Conservation (phyloP, 2,888 invertebrate species). For the Nectonema munidae region DNA sequence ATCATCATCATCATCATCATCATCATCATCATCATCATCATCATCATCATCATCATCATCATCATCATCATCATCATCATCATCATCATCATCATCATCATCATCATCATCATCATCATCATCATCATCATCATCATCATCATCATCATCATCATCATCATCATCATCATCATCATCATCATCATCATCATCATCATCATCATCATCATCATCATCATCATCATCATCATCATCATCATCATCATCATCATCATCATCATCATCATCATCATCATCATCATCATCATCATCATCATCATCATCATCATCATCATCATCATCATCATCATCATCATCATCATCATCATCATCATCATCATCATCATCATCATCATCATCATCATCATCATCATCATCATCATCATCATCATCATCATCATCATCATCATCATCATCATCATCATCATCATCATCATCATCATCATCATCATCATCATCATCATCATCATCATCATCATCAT, state of each 20-base stretch:
- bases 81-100: constrained; percentile 1
- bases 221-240: constrained; percentile 6
- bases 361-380: constrained; percentile 1
- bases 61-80: constrained; percentile 1
- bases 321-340: neutral
- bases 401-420: constrained; percentile 1
- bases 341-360: constrained; percentile 6
- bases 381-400: constrained; percentile 6
- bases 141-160: constrained; percentile 1
- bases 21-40: constrained; percentile 1
- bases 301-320: constrained; percentile 2
- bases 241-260: constrained; percentile 1
- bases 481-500: neutral
- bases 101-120: constrained; percentile 2
- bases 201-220: constrained; percentile 2
- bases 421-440: constrained; percentile 1
- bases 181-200: constrained; percentile 1
- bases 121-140: constrained; percentile 2
- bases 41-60: constrained; percentile 7
- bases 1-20: constrained; percentile 2
- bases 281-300: constrained; percentile 6
- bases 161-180: constrained; percentile 2
- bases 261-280: constrained; percentile 1
- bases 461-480: constrained; percentile 7
- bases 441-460: constrained; percentile 1